Percentiles rank a stretch among this genome's conserved stretches.
Conservation (phyloP, 2,797 vertebrate genomes). For the Delichon dasypus region DNA sequence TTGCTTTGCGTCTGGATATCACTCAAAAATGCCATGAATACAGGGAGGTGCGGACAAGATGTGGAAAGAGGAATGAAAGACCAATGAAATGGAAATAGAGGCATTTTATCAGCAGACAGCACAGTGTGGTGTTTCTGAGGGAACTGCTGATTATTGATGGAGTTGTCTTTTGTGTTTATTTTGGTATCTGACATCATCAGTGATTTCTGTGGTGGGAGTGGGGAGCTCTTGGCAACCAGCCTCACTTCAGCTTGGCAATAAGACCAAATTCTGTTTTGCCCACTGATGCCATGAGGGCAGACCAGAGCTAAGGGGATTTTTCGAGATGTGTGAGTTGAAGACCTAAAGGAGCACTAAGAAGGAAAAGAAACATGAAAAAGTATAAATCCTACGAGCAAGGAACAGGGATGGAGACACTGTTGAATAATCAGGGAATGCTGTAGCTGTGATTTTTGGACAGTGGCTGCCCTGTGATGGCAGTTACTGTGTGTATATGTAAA, state of each 20-base stretch:
- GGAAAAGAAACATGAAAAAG: background rate
- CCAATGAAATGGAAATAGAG: background rate
- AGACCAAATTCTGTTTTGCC: background rate
- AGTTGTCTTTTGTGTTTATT: background rate
- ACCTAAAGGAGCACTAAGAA: background rate
- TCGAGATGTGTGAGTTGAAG: background rate
- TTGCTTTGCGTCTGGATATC: background rate
- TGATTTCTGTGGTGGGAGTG: background rate
- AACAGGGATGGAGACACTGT: background rate
- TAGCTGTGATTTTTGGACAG: conserved; percentile 6
- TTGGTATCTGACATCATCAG: background rate
- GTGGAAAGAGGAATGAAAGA: background rate
- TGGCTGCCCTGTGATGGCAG: background rate
- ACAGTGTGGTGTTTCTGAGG: background rate
- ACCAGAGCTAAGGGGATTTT: background rate
- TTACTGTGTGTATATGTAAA: background rate
- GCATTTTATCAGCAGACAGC: background rate
- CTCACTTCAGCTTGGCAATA: background rate
- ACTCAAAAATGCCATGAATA: background rate
- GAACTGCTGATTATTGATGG: background rate
- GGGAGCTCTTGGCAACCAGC: background rate
- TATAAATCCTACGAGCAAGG: background rate
- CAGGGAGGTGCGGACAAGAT: background rate
- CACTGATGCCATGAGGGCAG: background rate
- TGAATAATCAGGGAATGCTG: background rate